These are phyloP conservation scores for Oreochromis niloticus DNA, from an alignment of 2,113 vertebrate genomes.

Conservation along the genomic window DNA sequence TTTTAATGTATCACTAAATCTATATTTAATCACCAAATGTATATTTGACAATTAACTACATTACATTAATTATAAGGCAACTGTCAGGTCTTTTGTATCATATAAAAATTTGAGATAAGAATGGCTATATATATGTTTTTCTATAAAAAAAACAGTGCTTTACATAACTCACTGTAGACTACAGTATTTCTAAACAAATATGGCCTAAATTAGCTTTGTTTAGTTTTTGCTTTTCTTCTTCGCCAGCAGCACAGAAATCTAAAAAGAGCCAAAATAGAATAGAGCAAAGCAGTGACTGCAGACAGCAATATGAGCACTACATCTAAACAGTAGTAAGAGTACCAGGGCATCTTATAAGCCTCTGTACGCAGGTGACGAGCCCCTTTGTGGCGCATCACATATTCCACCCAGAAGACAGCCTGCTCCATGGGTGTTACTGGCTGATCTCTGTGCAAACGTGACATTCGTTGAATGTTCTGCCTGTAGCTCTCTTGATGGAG, in stretches of 20 bases:
- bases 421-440: constrained; percentile 46
- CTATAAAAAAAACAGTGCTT: background rate
- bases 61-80: background rate
- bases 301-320: constrained; percentile 41
- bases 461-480: constrained; percentile 60
- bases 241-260: constrained; percentile 42
- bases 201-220: constrained; percentile 34
- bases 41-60: background rate
- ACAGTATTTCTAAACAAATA: background rate
- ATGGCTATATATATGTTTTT: background rate
- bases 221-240: constrained; percentile 42
- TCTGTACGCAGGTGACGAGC: constrained; percentile 56
- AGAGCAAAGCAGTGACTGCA: background rate
- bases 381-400: constrained; percentile 67
- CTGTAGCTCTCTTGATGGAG: constrained; percentile 43
- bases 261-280: constrained; percentile 2
- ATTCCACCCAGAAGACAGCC: constrained; percentile 67
- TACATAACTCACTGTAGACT: background rate
- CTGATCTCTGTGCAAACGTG: constrained; percentile 62
- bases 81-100: background rate
- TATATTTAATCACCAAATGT: background rate
- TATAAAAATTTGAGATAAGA: background rate
- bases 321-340: constrained; percentile 60
- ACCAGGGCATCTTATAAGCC: constrained; percentile 66
- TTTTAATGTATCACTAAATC: background rate